Base-by-base conservation (phyloP, 1,140 invertebrate genomes). In the Euwallacea similis region DNA sequence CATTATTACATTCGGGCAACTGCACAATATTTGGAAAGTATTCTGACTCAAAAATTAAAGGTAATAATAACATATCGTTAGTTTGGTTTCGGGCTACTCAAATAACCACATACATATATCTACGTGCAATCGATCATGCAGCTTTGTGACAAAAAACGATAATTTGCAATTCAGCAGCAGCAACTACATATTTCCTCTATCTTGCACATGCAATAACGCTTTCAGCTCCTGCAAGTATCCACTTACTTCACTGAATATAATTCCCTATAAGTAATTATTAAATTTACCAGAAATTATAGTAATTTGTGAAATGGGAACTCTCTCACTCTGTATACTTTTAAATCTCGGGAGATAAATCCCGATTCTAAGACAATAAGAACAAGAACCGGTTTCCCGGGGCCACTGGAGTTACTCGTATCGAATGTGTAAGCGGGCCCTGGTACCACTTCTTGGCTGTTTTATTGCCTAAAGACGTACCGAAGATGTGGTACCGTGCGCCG, bases 351-450 rank as follows among this genome's bases (percentile, higher is more conserved):
- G 9, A 50, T 33, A 50, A 13, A 50, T 10, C 13, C 46, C 46
- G 13, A 50, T 50, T 50, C 46, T 50, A 50, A 50, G 13, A 50
- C 46, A 50, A 50, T 50, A 50, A 50, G 46, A 50, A 50, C 46
- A 2, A 50, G 46, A 50, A 50, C 46, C 46, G 46, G 46, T 50
- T 50, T 50, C 9, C 9, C 13, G 46, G 46, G 46, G 46, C 46
- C 46, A 50, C 46, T 50, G 46, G 46, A 50, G 46, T 50, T 50
- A 50, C 46, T 50, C 46, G 46, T 50, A 50, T 11, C 9, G 9
- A 50, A 50, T 33, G 21, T 33, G 21, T 33, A 33, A 33, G 21
- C 21, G 21, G 46, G 46, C 46, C 46, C 46, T 6, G 6, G 46
- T 50, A 50, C 46, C 46, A 50, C 46, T 50, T 50, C 46, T 50